These are phyloP conservation scores for Lucifuga dentata DNA, from an alignment of 2,113 vertebrate genomes.

Conservation along the genomic window DNA sequence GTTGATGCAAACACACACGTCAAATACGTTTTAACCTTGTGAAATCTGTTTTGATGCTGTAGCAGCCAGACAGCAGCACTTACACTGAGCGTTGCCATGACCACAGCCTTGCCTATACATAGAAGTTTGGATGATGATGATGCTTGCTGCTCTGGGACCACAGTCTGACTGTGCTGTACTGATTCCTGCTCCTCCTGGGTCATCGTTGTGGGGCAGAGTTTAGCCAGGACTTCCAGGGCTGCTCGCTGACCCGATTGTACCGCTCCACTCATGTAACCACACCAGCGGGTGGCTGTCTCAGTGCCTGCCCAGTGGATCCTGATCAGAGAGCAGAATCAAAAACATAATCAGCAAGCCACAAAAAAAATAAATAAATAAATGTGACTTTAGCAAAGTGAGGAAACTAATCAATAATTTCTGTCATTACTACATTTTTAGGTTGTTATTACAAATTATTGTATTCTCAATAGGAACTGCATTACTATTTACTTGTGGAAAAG, in stretches of 20 bases:
- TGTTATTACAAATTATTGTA: too few species aligned
- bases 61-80: conserved; percentile 57
- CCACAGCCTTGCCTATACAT: conserved; percentile 5
- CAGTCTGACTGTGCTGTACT: conserved; percentile 9
- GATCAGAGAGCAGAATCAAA: conserved; percentile 20
- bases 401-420: too few species aligned
- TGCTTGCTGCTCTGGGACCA: background rate
- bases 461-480: too few species aligned
- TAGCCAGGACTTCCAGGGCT: conserved; percentile 78
- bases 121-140: background rate
- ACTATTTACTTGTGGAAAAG: too few species aligned
- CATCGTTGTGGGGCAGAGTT: conserved; percentile 64
- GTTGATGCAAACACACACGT: conserved; percentile 3
- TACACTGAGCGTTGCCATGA: conserved; percentile 36
- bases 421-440: too few species aligned
- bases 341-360: background rate
- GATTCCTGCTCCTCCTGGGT: conserved; percentile 63
- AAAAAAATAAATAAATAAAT: background rate
- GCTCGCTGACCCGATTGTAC: conserved; percentile 80
- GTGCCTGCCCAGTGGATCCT: conserved; percentile 84
- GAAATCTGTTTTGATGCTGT: conserved; percentile 17
- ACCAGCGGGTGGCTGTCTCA: conserved; percentile 83
- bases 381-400: too few species aligned
- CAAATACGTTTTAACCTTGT: conserved; percentile 24
- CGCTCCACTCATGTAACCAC: conserved; percentile 81